Percentiles rank a stretch among this genome's conserved stretches.
Conservation (phyloP, 2,888 invertebrate species). For the Trisateles emortualis region DNA sequence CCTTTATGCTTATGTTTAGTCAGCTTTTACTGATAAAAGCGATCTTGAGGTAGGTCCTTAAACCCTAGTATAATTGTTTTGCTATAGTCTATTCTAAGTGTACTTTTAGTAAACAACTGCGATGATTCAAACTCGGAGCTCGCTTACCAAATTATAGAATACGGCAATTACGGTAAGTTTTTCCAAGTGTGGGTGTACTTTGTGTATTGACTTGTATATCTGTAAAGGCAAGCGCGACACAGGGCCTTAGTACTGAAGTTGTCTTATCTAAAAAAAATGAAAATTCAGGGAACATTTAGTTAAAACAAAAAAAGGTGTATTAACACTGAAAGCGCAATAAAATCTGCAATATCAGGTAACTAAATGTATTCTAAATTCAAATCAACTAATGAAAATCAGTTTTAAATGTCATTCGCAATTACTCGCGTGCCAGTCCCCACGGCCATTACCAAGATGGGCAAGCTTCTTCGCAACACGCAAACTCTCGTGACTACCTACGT, state of each 20-base stretch:
- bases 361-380: conserved; percentile 10
- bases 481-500: conserved; percentile 48
- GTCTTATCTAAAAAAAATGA: no score
- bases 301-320: no score
- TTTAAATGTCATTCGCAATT: conserved; percentile 16
- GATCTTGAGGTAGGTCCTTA: conserved; percentile 1
- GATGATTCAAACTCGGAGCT: neutral
- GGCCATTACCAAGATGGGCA: conserved; percentile 43
- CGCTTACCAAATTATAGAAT: neutral
- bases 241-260: no score
- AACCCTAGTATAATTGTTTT: neutral
- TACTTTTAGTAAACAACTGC: neutral
- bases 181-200: no score
- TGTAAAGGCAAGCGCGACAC: no score
- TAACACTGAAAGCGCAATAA: no score
- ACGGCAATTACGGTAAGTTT: no score
- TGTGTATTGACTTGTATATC: no score
- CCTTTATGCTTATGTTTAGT: conserved; percentile 11
- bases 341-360: no score
- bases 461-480: conserved; percentile 51
- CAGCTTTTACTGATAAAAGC: neutral
- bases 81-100: neutral
- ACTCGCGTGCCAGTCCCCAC: conserved; percentile 37
- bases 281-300: no score
- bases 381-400: conserved; percentile 34